Conservation (phyloP, 2,888 invertebrate species). For the Drosophila emarginata region DNA sequence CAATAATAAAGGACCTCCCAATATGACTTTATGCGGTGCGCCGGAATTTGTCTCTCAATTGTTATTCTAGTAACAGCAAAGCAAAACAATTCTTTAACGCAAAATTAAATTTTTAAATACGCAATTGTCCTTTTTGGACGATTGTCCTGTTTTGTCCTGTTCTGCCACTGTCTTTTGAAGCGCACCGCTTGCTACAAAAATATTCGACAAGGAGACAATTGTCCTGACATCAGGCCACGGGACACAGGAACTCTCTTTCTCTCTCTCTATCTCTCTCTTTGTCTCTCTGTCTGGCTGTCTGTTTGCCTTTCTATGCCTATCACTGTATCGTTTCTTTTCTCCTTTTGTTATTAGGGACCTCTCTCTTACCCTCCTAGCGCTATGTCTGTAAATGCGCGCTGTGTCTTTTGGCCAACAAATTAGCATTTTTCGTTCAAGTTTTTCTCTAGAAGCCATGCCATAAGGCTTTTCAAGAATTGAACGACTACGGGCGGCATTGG, state of each 20-base stretch:
- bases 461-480: slow-evolving; percentile 22
- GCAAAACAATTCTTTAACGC: slow-evolving; percentile 54
- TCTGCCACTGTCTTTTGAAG: slow-evolving; percentile 60
- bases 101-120: slow-evolving; percentile 69
- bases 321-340: background rate
- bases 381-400: background rate
- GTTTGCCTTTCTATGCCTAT: background rate
- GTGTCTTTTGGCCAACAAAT: slow-evolving; percentile 30
- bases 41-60: slow-evolving; percentile 49
- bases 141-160: slow-evolving; percentile 26
- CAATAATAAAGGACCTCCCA: slow-evolving; percentile 69
- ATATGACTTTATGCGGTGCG: slow-evolving; percentile 70
- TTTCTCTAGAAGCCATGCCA: slow-evolving; percentile 49
- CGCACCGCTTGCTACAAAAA: slow-evolving; percentile 46
- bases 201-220: slow-evolving; percentile 44
- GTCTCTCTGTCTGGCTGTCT: background rate
- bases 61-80: slow-evolving; percentile 43
- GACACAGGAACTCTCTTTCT: slow-evolving; percentile 1
- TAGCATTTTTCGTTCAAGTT: slow-evolving; percentile 68
- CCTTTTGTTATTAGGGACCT: background rate
- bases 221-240: slow-evolving; percentile 26
- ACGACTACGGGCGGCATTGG: slow-evolving; percentile 7
- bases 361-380: background rate
- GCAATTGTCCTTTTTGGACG: slow-evolving; percentile 68
- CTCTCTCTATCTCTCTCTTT: background rate